Evolutionary conservation across 2,797 vertebrate genomes (phyloP).

Genomic region (Galago senegalensis): DNA sequence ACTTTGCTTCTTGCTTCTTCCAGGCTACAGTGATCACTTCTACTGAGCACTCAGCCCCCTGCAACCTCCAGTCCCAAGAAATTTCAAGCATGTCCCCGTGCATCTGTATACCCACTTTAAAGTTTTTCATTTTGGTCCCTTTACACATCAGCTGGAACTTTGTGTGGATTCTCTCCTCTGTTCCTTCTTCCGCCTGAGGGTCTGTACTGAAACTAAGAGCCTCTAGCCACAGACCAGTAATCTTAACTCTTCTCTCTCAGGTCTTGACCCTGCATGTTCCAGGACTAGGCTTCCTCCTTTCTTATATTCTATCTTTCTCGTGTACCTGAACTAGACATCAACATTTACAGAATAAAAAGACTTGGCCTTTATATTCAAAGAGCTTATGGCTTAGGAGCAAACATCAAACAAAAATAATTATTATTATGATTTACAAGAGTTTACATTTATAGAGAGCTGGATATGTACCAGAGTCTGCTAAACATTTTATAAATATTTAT

Average conservation of each 20-base stretch:
- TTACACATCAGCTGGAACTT: background rate
- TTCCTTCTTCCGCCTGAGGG: background rate
- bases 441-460: background rate
- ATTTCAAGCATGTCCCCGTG: too few relatives aligned
- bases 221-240: background rate
- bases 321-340: background rate
- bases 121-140: background rate
- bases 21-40: background rate
- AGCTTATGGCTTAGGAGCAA: background rate
- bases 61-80: background rate
- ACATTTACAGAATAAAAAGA: background rate
- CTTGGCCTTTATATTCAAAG: background rate
- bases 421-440: background rate
- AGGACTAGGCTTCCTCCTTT: background rate
- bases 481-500: background rate
- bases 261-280: background rate
- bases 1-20: background rate
- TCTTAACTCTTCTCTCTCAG: background rate
- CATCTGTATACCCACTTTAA: background rate
- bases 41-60: background rate
- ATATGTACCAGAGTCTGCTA: background rate
- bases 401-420: background rate
- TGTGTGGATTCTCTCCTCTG: background rate
- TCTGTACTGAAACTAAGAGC: background rate
- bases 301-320: background rate